These are phyloP conservation scores for Gadopsis bispinosus DNA, from an alignment of 2,797 vertebrate genomes.

Conservation along the genomic window DNA sequence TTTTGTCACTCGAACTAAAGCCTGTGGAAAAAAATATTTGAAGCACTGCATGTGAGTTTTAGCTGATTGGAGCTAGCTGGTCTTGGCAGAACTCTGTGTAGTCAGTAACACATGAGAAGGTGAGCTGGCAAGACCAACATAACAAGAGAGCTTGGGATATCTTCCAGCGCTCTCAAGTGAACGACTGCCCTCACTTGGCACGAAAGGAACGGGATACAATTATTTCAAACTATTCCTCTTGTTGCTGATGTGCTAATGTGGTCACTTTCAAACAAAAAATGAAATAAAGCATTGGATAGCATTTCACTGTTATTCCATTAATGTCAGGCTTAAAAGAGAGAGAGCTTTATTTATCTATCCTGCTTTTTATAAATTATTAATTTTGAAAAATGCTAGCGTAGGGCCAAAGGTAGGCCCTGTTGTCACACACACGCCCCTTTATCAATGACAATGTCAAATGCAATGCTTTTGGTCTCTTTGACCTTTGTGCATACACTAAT, in stretches of 20 bases:
- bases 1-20: conserved; percentile 24
- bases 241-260: conserved; percentile 17
- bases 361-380: conserved; percentile 36
- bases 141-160: conserved; percentile 24
- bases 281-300: conserved; percentile 1
- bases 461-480: conserved; percentile 10
- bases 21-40: conserved; percentile 33
- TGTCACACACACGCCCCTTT: no score
- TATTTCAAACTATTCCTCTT: conserved; percentile 21
- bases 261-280: conserved; percentile 26
- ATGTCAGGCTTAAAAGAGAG: not conserved
- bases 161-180: conserved; percentile 27
- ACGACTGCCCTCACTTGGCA: conserved; percentile 42
- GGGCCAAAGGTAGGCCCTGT: no score
- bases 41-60: conserved; percentile 31
- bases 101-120: conserved; percentile 48
- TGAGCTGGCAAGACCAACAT: conserved; percentile 37
- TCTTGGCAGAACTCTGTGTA: conserved; percentile 44
- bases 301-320: conserved; percentile 1
- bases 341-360: no score
- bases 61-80: conserved; percentile 32
- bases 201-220: not conserved
- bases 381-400: conserved; percentile 22
- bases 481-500: conserved; percentile 41
- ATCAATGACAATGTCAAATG: not conserved